Base-by-base conservation (phyloP, 1,140 invertebrate genomes). In the Bombus impatiens region DNA sequence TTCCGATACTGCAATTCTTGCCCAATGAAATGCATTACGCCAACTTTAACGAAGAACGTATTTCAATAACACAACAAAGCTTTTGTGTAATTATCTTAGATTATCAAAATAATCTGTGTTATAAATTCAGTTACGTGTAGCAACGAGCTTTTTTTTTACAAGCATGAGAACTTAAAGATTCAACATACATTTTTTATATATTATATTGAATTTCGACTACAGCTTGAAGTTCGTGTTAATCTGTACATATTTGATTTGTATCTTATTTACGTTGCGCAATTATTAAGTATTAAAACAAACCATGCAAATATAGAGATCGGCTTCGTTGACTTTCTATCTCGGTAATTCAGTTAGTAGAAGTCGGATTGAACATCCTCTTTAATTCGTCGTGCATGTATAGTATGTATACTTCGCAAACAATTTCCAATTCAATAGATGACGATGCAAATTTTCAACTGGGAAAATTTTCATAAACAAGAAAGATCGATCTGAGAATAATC, bases 231-330 rank as follows among this genome's bases (percentile, higher is more conserved):
- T 71, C 25, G 12, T 78, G 32, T 80, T 80, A 80, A 59, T 65
- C 67, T 74, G 28, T 65, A 44, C 77, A 59, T 25, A n/a, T 44
- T 13, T 44, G 22, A 1, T 78, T 13, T 2, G 9, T 68, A 35
- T 67, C n/a, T 35, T 18, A 35, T 75, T 15, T 71, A 72, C 67
- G 72, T 86, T 89, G 70, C 44, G 57, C 18, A 75, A 47, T 86
- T 67, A 82, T 86, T 35, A 72, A 77, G 53, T 68, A 85, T n/a
- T 76, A 88, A 79, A 70, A 68, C 88, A 89, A 82, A 89, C 88
- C 88, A 89, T 89, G 88, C 88, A 86, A 35, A 75, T 44, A 82
- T 53, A 72, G 25, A 80, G 15, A 59, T 35, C 37, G 44, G 22
- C 53, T 40, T 80, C 42, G 25, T 18, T 22, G n/a, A 59, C 32